Evolutionary conservation across 2,113 vertebrate species (phyloP).

Genomic region (Circaetus gallicus): DNA sequence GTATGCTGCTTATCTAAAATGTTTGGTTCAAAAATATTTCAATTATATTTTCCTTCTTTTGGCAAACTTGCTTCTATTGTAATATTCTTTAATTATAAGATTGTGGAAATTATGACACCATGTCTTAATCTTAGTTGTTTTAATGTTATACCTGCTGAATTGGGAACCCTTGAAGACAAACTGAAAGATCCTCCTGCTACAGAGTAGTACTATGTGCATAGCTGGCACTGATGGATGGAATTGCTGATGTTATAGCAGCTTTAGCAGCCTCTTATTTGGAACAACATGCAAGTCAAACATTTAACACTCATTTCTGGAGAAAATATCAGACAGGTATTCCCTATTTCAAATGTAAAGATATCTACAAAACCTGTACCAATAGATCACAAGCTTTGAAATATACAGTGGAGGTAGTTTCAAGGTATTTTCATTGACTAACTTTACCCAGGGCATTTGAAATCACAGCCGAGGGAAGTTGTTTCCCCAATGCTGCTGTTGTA

Average conservation of each 20-base stretch:
- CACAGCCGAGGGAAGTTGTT: not conserved
- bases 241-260: not conserved
- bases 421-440: not conserved
- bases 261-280: not conserved
- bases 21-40: not conserved
- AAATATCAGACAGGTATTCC: not conserved
- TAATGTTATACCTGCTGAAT: not conserved
- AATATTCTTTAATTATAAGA: not conserved
- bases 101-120: not conserved
- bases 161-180: not conserved
- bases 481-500: not conserved
- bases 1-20: constrained; percentile 1
- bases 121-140: not conserved
- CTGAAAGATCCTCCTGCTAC: not conserved
- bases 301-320: not conserved
- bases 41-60: not conserved
- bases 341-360: not conserved
- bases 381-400: not conserved
- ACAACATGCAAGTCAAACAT: not conserved
- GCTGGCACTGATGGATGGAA: accelerated
- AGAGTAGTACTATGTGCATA: not conserved
- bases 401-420: not conserved
- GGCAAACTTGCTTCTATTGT: not conserved
- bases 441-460: not conserved
- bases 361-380: not conserved